Evolutionary conservation across 2,113 vertebrate genomes (phyloP), one percentile per base, ranked within the genome.

Genomic region (Salminus brasiliensis): DNA sequence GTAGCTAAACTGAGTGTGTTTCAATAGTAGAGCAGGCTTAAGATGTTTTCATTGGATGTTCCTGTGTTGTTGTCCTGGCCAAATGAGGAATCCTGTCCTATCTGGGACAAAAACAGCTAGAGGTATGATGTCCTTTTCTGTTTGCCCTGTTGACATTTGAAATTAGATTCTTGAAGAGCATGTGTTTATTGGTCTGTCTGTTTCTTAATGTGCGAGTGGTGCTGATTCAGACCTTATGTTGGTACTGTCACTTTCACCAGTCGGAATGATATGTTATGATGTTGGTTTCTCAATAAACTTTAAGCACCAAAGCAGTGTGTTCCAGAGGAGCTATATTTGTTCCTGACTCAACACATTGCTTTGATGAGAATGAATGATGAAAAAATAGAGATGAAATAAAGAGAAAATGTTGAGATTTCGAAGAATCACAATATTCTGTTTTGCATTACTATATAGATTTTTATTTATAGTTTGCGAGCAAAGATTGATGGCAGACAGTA

Each of bases 141-240:
- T 72, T 55, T 45, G 5, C 78, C 67, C 59, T 72, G 60, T 60
- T 84, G 78, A 82, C 66, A 83, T 57, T 81, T 67, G 74, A 82
- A 74, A 81, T 59, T 41, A 13, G 52, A 82, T 77, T 80, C 70
- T 63, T 78, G 52, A 74, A 85, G 84, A 83, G 52, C 36, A 55
- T 59, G 66, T 52, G 21, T 39, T 83, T 27, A 76, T 55, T 78
- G 47, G 39, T 7, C 76, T 76, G 52, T n/a, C 39, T 45, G n/a
- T 57, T 67, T 73, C 27, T 57, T 68, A 72, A 32, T 68, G 60
- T 23, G 43, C 67, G 55, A 32, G 53, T 62, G 59, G 25, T 11
- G 23, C 23, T 57, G 21, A 10, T 25, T 57, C 16, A 13, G 27
- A 47, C 13, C 45, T 47, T 15, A 15, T 12, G 13, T 2, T 25